Base-by-base conservation (phyloP, 2,797 vertebrate species). In the Gorsachius magnificus region DNA sequence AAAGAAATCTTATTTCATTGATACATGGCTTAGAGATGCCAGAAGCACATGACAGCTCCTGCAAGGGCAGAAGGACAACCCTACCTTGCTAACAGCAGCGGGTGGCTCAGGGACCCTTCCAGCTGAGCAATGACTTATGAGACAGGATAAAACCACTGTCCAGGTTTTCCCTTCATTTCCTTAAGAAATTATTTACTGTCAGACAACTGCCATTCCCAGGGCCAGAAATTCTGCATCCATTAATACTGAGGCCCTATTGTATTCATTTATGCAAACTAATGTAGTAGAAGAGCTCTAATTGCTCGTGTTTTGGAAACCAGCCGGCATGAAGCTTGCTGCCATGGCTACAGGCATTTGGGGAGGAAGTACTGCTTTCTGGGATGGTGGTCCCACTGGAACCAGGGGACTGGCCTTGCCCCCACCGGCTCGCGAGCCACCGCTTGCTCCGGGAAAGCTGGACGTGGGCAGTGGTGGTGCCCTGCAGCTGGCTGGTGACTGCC, bases 21-120 rank as follows among this genome's bases (percentile, higher is more conserved):
- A 85, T 93, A 90, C 54, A 89, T 79, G 80, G 74, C 91, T 95
- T 94, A 80, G 50, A 93, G 77, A 87, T 76, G 69, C n/a, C 54
- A 56, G 54, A 85, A 94, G 61, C 63, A 65, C 36, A 24, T 4
- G 21, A 46, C 26, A 87, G 79, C 63, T 89, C 92, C 50, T 91
- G 77, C 81, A 93, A 74, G 29, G 56, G 36, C 9, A 81, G 58
- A 72, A 74, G 74, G 72, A 77, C 45, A 83, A 33, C 36, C 26
- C 57, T 64, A 51, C 76, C 84, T 72, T 58, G 76, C 45, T 78
- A 41, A 81, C 1, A 2, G 68, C 8, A 19, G 60, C 65, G 83
- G 54, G 54, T 46, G 68, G n/a, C 74, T 78, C 38, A 58, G 22
- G 36, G 58, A 33, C 63, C 38, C 58, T 83, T 94, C 79, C 63